Evolutionary conservation across 2,113 vertebrate genomes (phyloP).

Genomic region (Dromas ardeola): DNA sequence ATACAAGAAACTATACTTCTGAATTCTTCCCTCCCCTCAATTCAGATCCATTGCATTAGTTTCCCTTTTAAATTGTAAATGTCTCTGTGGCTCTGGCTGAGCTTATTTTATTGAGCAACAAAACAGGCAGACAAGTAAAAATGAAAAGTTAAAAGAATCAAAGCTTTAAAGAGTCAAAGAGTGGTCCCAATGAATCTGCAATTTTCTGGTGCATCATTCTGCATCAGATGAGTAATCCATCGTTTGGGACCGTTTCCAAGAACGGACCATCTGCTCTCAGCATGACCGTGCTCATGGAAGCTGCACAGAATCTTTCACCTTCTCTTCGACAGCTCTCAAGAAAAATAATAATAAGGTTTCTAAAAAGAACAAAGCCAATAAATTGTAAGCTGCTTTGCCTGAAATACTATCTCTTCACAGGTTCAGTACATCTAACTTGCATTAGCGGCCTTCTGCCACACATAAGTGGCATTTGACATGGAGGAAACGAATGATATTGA

Average conservation of each 20-base stretch:
- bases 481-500: constrained; percentile 34
- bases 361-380: constrained; percentile 12
- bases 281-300: constrained; percentile 9
- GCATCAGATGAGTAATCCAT: constrained; percentile 57
- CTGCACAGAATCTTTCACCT: constrained; percentile 43
- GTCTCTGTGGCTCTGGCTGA: neutral
- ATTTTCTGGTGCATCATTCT: constrained; percentile 65
- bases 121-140: neutral
- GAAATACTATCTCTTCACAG: neutral
- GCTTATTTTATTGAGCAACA: neutral
- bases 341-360: neutral
- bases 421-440: neutral
- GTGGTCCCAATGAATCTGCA: constrained; percentile 20
- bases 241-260: constrained; percentile 60
- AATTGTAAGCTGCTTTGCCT: constrained; percentile 17
- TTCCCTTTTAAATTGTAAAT: neutral
- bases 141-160: neutral
- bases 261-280: constrained; percentile 61
- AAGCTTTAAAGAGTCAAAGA: constrained; percentile 46
- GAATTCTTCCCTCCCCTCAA: neutral
- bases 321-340: constrained; percentile 34
- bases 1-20: neutral
- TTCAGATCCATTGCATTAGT: neutral
- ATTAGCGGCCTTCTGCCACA: constrained; percentile 35
- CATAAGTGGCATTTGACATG: neutral